Evolutionary conservation across 2,113 vertebrate species (phyloP).

Genomic region (Mirza zaza): DNA sequence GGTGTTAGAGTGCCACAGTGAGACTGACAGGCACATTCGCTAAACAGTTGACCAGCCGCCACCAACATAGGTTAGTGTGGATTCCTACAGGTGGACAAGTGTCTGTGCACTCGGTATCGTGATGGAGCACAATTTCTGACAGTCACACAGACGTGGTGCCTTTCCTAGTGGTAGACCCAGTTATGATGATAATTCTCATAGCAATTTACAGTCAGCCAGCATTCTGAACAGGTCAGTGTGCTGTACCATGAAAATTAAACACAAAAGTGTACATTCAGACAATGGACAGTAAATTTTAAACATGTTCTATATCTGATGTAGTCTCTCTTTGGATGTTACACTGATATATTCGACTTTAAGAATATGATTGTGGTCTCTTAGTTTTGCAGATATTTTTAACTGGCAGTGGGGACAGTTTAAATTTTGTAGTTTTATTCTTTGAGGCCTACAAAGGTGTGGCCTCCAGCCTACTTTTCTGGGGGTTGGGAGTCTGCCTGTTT

Average conservation of each 20-base stretch:
- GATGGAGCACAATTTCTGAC: background rate
- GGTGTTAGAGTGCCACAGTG: background rate
- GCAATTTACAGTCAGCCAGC: background rate
- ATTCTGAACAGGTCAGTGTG: background rate
- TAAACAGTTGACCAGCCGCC: background rate
- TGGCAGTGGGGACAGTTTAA: background rate
- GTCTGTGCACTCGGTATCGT: background rate
- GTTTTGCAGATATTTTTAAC: background rate
- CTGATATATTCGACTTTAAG: background rate
- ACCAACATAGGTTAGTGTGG: accelerated
- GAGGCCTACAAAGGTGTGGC: background rate
- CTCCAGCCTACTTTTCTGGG: background rate
- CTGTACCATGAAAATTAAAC: background rate
- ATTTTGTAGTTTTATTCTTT: background rate
- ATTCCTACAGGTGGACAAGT: background rate
- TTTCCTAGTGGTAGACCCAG: background rate
- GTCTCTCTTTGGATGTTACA: background rate
- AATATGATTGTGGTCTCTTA: background rate
- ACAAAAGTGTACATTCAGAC: background rate
- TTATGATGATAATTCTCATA: background rate
- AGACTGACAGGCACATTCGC: background rate
- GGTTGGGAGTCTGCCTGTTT: background rate
- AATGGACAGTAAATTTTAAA: background rate
- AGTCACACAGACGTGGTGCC: accelerated
- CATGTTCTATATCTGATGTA: background rate